These are phyloP conservation scores for Epinephelus coioides DNA, from an alignment of 2,797 vertebrate species.

Conservation along the genomic window DNA sequence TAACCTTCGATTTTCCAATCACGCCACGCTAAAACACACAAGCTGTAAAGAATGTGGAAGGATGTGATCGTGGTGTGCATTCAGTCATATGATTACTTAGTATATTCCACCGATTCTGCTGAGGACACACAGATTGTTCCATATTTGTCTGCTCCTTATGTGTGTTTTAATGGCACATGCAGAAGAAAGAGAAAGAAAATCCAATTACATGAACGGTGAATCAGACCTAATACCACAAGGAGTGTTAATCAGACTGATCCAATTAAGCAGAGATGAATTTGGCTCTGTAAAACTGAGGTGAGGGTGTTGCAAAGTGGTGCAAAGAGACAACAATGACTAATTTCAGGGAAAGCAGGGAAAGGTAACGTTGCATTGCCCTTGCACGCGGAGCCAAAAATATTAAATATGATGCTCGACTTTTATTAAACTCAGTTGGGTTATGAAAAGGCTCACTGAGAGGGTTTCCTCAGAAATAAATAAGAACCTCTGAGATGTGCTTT, in stretches of 20 bases:
- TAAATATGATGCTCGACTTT: neutral
- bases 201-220: conserved; percentile 25
- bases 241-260: conserved; percentile 32
- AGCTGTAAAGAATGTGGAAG: neutral
- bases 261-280: conserved; percentile 33
- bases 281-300: conserved; percentile 7
- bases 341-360: conserved; percentile 1
- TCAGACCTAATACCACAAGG: conserved; percentile 21
- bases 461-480: conserved; percentile 21
- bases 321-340: conserved; percentile 23
- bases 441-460: conserved; percentile 5
- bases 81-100: neutral
- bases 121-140: neutral
- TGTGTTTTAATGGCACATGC: conserved; percentile 3
- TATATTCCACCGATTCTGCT: neutral
- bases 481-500: neutral
- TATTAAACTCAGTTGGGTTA: conserved; percentile 7
- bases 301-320: neutral
- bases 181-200: conserved; percentile 1
- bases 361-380: neutral
- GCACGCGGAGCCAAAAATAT: neutral
- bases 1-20: conserved; percentile 17
- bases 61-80: neutral
- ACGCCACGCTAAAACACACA: neutral
- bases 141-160: neutral